Percentiles rank a stretch among this genome's conserved stretches.
Evolutionary conservation across 2,888 invertebrate species (phyloP).

Genomic region (Tipula unca): DNA sequence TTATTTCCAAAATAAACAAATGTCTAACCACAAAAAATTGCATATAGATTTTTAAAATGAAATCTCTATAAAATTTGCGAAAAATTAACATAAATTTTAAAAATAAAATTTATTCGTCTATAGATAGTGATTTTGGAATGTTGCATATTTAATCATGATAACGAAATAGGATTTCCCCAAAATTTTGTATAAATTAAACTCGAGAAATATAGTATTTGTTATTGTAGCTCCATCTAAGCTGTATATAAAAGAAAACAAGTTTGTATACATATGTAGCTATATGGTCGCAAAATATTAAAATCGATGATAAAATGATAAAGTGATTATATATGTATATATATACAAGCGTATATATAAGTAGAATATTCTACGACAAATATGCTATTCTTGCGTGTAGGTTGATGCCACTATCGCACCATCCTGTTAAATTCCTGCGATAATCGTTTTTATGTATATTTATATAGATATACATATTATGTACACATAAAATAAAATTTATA

Average conservation of each 20-base stretch:
- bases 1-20: neutral
- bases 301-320: neutral
- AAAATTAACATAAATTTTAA: neutral
- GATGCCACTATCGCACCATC: neutral
- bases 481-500: too few species aligned
- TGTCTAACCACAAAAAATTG: neutral
- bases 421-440: too few species aligned
- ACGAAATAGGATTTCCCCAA: neutral
- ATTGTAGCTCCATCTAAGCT: neutral
- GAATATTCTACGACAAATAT: too few species aligned
- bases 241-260: neutral
- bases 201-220: neutral
- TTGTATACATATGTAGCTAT: too few species aligned
- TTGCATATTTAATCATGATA: conserved; percentile 8
- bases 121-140: neutral
- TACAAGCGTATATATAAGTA: too few species aligned
- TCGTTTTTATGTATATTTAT: too few species aligned
- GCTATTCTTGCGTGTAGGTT: neutral
- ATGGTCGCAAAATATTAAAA: neutral
- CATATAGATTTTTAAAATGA: neutral
- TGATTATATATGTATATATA: too few species aligned
- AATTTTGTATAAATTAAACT: neutral
- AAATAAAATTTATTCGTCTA: neutral
- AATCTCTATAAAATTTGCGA: neutral
- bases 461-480: too few species aligned